Evolutionary conservation across 2,113 vertebrate species (phyloP), one percentile per base, ranked within the genome.

Genomic region (Emberiza fucata): DNA sequence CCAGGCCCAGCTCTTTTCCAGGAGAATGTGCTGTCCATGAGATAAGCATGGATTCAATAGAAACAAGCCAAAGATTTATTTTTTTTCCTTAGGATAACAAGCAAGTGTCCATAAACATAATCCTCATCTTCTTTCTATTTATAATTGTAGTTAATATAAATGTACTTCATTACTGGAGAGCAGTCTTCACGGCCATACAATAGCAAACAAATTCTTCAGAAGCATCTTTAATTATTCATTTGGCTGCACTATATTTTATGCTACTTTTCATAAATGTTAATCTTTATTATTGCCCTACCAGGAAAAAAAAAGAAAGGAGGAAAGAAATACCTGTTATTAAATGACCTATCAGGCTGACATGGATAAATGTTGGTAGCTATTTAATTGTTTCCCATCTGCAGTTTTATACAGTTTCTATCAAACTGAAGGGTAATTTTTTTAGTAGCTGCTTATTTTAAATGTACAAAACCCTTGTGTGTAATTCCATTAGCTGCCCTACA

Each of bases 401-500:
- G 97, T 98, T 98, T 98, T 97, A 97, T 97, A 97, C 96, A 97
- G 97, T 98, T 98, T 97, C 98, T 98, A 98, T 98, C 97, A 98
- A 98, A 98, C 98, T 97, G 98, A 98, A 98, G 95, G 97, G 98
- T 97, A 96, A 98, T 98, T 98, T 98, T 98, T 98, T 98, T 97
- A 97, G 98, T 97, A 97, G 98, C 98, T 98, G 98, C 98, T 99
- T 99, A 98, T 99, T 99, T 99, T 98, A 98, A 99, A 99, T 98
- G 98, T 98, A 98, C 98, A 98, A 99, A 98, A 98, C 98, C 98
- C 98, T 98, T 98, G 98, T 99, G 98, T 99, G 98, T 98, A 98
- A 97, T 98, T 99, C 99, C 99, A 99, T 99, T 99, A 99, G 98
- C 98, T 98, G 98, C 98, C 98, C 98, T 98, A 98, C 98, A 98